Base-by-base conservation (phyloP, 2,888 invertebrate species). In the Eudasyphora cyanicolor region DNA sequence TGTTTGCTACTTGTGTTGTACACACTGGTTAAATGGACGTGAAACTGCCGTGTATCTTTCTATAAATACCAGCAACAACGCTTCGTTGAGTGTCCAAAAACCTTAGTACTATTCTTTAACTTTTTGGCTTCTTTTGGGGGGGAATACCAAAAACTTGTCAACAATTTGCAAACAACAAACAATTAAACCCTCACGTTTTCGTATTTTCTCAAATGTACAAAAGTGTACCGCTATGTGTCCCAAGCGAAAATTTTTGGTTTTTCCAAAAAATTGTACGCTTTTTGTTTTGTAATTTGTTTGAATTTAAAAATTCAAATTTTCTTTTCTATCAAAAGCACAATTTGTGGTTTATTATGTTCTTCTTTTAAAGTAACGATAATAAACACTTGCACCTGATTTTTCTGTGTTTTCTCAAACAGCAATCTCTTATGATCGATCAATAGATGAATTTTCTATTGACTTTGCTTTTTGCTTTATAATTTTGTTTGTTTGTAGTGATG, bases 161-260 rank as follows among this genome's bases (percentile, higher is more conserved):
- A 91, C 91, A 90, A 91, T 91, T 91, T 88, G 91, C 91, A 91
- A 91, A 90, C 91, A 90, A 90, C 89, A 89, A 89, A 89, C 90
- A 91, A 86, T 81, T 29, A 70, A 90, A 87, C 89, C 89, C 90
- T 90, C 90, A 87, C 88, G 86, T 51, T 49, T 85, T 71, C 60
- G 80, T 79, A 79, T 84, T 71, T 69, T 76, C 45, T 73, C 85
- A 85, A 87, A 24, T 62, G 35, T 49, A 67, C 35, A 73, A 60
- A 67, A 70, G 49, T 62, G 64, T 78, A 69, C 19, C 57, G 21
- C 19, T 29, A 8, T 60, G 17, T 83, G 82, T 82, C 82, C 84
- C 82, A 82, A 83, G 62, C 42, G 71, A 21, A 67, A 74, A 24
- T 76, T 82, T 51, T 82, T 51, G 38, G 10, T 60, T 64, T 67